Evolutionary conservation across 2,113 vertebrate genomes (phyloP).

Genomic region (Rhabdornis inornatus): DNA sequence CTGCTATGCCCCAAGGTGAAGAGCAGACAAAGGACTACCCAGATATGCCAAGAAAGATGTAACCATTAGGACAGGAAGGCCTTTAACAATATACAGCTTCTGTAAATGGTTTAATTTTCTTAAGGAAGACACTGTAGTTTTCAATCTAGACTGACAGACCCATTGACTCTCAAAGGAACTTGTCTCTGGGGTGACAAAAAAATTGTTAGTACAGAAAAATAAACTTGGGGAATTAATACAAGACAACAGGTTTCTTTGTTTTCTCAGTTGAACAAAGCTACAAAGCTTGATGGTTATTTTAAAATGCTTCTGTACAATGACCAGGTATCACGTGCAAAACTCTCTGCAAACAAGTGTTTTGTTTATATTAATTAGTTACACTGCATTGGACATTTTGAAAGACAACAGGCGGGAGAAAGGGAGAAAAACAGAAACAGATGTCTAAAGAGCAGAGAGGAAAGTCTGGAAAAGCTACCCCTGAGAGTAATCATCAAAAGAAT

Average conservation of each 20-base stretch:
- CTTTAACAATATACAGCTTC: background rate
- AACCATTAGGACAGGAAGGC: background rate
- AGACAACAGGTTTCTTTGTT: background rate
- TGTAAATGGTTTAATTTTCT: background rate
- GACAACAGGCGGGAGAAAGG: background rate
- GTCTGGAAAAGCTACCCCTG: conserved; percentile 52
- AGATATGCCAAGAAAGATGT: background rate
- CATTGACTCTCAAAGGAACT: background rate
- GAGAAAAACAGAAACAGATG: background rate
- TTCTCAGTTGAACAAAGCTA: background rate
- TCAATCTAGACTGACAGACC: background rate
- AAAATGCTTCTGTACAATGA: background rate
- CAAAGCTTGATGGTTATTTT: background rate
- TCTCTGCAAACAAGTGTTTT: background rate
- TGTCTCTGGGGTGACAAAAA: background rate
- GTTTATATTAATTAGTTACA: conserved; percentile 2
- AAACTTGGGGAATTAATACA: background rate
- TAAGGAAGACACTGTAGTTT: background rate
- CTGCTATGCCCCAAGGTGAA: background rate
- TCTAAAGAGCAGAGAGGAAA: conserved; percentile 45
- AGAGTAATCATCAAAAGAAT: background rate
- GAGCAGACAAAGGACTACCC: background rate
- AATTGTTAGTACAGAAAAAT: background rate
- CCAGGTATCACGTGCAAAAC: background rate
- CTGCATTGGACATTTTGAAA: conserved; percentile 46